Evolutionary conservation across 1,140 invertebrate species (phyloP).

Genomic region (Chelonus insularis): DNA sequence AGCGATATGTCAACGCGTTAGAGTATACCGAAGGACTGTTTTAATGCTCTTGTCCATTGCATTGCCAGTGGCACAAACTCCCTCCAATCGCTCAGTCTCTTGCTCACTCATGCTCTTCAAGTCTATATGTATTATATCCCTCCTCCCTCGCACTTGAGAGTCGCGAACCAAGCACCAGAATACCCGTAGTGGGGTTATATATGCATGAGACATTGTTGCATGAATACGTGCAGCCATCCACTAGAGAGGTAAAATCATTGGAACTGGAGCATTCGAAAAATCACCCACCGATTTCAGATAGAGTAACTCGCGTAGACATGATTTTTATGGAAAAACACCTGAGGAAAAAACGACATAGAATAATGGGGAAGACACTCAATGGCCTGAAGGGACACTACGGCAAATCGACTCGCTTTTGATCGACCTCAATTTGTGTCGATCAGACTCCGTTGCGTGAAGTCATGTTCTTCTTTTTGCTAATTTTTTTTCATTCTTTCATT

Average conservation of each 20-base stretch:
- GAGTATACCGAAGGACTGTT: slow-evolving; percentile 47
- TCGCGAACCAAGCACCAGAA: not conserved
- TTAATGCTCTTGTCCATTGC: slow-evolving; percentile 43
- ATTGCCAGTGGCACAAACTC: slow-evolving; percentile 41
- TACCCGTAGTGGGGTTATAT: not conserved
- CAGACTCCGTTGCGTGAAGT: slow-evolving; percentile 7
- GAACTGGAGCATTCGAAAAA: not conserved
- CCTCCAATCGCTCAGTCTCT: slow-evolving; percentile 28
- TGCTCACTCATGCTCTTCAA: slow-evolving; percentile 30
- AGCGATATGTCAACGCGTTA: slow-evolving; percentile 41
- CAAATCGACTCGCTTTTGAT: slow-evolving; percentile 17
- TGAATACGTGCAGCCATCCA: not conserved
- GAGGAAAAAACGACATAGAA: not conserved
- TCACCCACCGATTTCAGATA: not conserved
- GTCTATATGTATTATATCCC: slow-evolving; percentile 25
- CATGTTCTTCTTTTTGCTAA: not conserved
- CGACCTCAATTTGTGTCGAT: slow-evolving; percentile 13
- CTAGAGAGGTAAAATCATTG: not conserved
- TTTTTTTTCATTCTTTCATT: slow-evolving; percentile 15
- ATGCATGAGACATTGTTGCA: not conserved
- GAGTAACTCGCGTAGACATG: too few species aligned
- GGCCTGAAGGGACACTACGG: slow-evolving; percentile 10
- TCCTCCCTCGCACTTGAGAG: slow-evolving; percentile 19
- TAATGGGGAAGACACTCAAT: not conserved
- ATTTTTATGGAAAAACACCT: not conserved